A percentile compares a stretch with the other conserved stretches of the same genome.
phyloP scores from a whole-genome alignment of 2,888 invertebrate species.

The Andrena bicolor region DNA sequence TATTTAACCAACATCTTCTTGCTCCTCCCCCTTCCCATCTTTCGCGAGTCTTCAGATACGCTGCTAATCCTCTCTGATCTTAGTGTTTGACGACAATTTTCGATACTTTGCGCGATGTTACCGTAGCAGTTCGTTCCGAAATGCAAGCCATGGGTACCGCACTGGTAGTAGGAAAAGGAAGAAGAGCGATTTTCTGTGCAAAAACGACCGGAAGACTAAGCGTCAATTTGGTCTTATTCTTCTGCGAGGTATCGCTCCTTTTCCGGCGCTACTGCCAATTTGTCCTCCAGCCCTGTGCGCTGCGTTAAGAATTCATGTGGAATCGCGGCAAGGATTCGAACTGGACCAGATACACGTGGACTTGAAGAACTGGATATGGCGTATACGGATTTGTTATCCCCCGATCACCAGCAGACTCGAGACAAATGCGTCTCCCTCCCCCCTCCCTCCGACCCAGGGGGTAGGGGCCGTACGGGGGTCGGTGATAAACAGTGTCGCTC shows the following conservation, averaged over 20 bases:
- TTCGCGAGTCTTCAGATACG: constrained; percentile 28
- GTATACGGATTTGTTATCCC: constrained; percentile 80
- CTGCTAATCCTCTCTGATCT: constrained; percentile 5
- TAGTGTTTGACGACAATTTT: not conserved
- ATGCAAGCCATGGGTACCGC: not conserved
- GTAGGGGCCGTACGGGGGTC: constrained; percentile 80
- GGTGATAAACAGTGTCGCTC: constrained; percentile 85
- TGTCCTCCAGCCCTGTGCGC: not conserved
- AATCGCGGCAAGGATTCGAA: constrained; percentile 13
- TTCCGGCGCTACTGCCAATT: not conserved
- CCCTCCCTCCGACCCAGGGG: constrained; percentile 69
- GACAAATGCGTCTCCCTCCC: constrained; percentile 79
- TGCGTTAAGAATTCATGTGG: not conserved
- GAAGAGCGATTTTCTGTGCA: not conserved
- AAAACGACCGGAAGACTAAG: too few relatives aligned
- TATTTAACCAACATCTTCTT: constrained; percentile 76
- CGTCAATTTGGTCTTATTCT: too few relatives aligned
- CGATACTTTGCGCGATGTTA: not conserved
- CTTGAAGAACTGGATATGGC: constrained; percentile 51
- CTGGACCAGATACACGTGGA: constrained; percentile 44
- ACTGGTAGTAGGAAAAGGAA: not conserved
- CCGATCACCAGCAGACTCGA: constrained; percentile 74
- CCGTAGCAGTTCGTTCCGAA: not conserved
- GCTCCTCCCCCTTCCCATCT: not conserved
- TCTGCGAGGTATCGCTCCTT: not conserved